Evolutionary conservation across 2,113 vertebrate species (phyloP), one percentile per base, ranked within the genome.

Genomic region (Seriola dumerili): DNA sequence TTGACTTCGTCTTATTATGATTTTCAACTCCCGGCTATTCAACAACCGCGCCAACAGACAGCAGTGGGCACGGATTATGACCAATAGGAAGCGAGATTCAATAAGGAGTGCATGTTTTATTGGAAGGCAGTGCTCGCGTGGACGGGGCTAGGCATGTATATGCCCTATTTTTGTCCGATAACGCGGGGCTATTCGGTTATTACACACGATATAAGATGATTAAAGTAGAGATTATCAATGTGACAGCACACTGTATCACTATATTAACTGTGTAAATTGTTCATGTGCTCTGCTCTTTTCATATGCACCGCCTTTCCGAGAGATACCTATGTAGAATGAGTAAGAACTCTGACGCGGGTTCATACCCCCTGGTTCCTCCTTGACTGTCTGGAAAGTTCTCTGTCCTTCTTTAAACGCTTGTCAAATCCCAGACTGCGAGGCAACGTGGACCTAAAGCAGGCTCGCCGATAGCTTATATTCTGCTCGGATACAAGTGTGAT

Each of bases 381-480:
- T 23, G 57, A 73, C 32, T 75, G 83, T 95, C 95, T 96, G 89
- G 95, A 96, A 96, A 95, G 89, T 96, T 96, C 95, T 92, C 54
- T 86, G 88, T 80, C 87, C 89, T 88, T 90, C 92, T 91, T 83
- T 42, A 66, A 83, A 40, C 78, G 69, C 32, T 63, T 83, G 84
- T 84, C 70, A 84, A 48, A 57, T 10, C 52, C 48, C 59, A 66
- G 46, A 42, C 68, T 17, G 73, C 61, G 0, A 25, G 44, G 71
- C 83, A 88, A 75, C 83, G 87, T 93, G 88, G 78, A 85, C 63
- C 11, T 14, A 65, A 65, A 40, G 36, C 29, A 32, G 12, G 14
- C 14, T 2, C 14, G 5, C 0, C 2, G 0, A 32, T 50, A 42
- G 1, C 59, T 0, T 8, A 1, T 0, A 9, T 14, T 36, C 19